Evolutionary conservation across 1,140 invertebrate species (phyloP).

Genomic region (Melipona quadrifasciata): DNA sequence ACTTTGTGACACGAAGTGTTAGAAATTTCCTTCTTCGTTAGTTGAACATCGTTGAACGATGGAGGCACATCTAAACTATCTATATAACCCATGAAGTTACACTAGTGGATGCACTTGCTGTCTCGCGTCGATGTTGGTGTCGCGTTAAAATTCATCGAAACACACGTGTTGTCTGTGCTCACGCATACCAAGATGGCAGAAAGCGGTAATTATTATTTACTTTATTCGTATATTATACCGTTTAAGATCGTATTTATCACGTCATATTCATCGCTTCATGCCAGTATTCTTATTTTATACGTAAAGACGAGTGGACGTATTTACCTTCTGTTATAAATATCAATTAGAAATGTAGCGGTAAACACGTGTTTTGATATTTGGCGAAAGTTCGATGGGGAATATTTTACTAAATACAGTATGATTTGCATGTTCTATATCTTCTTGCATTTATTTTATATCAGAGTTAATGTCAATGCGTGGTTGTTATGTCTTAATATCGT

Average conservation of each 20-base stretch:
- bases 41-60: background rate
- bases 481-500: background rate
- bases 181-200: slow-evolving; percentile 72
- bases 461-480: background rate
- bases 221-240: slow-evolving; percentile 6
- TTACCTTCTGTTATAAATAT: slow-evolving; percentile 37
- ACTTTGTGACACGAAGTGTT: too few relatives aligned
- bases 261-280: background rate
- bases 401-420: slow-evolving; percentile 10
- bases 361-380: slow-evolving; percentile 46
- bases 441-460: background rate
- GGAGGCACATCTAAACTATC: background rate
- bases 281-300: background rate
- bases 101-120: background rate
- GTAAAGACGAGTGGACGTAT: background rate
- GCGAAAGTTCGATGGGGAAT: slow-evolving; percentile 5
- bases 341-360: background rate
- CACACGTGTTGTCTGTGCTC: slow-evolving; percentile 61
- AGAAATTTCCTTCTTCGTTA: background rate
- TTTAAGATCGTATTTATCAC: slow-evolving; percentile 19
- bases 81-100: background rate
- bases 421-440: background rate
- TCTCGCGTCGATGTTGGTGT: slow-evolving; percentile 25
- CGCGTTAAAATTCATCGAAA: background rate
- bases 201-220: slow-evolving; percentile 71